Evolutionary conservation across 1,140 invertebrate species (phyloP).

Genomic region (Papilio polyxenes): DNA sequence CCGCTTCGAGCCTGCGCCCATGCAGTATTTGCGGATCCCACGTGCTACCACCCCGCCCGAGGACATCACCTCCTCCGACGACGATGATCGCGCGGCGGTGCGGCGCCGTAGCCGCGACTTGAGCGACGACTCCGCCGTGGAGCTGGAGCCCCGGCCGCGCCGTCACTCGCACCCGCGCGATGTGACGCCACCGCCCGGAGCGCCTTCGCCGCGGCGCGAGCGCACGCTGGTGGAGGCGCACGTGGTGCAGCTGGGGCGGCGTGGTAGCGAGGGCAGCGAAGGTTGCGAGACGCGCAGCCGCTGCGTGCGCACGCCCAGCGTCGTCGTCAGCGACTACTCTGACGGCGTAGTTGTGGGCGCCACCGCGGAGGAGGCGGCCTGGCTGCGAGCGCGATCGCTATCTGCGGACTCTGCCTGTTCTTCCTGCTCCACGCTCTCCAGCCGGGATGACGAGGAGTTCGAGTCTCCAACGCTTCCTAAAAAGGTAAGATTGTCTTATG

Average conservation of each 20-base stretch:
- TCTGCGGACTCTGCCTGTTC: slow-evolving; percentile 84
- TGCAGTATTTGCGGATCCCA: slow-evolving; percentile 75
- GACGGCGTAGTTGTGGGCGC: slow-evolving; percentile 86
- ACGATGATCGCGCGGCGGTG: slow-evolving; percentile 72
- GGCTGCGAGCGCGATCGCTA: slow-evolving; percentile 81
- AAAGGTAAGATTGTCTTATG: slow-evolving; percentile 59
- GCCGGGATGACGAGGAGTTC: slow-evolving; percentile 84
- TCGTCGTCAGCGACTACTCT: slow-evolving; percentile 91
- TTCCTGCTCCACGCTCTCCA: slow-evolving; percentile 85
- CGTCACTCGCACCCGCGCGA: slow-evolving; percentile 70
- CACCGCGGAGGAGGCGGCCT: slow-evolving; percentile 85
- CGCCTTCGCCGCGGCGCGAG: slow-evolving; percentile 68
- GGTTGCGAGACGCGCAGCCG: slow-evolving; percentile 77
- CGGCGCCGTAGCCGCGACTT: slow-evolving; percentile 70
- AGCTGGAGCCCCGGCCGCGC: slow-evolving; percentile 66
- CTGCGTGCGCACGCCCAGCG: slow-evolving; percentile 88
- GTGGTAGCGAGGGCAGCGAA: slow-evolving; percentile 75
- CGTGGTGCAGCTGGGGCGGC: slow-evolving; percentile 69
- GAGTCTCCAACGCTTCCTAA: slow-evolving; percentile 71
- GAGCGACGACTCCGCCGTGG: slow-evolving; percentile 77
- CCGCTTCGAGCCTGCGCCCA: slow-evolving; percentile 67
- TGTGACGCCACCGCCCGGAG: slow-evolving; percentile 64
- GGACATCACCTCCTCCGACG: slow-evolving; percentile 73
- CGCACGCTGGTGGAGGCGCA: slow-evolving; percentile 76
- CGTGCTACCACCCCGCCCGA: slow-evolving; percentile 65